phyloP scores from a whole-genome alignment of 2,113 vertebrate genomes.

The Bubo bubo region DNA sequence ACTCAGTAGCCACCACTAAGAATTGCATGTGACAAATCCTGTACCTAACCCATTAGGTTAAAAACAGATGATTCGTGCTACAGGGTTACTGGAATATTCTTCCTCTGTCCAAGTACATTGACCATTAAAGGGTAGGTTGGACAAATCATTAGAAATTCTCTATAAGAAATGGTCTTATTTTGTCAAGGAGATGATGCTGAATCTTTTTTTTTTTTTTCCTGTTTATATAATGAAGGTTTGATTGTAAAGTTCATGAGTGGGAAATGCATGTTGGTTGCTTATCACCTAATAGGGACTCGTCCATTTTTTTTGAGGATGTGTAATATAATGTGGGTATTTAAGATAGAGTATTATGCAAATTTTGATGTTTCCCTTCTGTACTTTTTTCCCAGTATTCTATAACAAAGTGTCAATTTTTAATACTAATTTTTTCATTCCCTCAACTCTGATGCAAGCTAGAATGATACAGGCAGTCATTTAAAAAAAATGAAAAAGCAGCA shows the following conservation, averaged over 20 bases:
- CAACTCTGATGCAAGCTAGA: not conserved
- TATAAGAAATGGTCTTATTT: not conserved
- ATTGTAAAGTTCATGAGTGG: not conserved
- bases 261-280: not conserved
- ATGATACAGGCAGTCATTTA: not conserved
- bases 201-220: not conserved
- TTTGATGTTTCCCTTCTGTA: not conserved
- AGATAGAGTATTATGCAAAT: not conserved
- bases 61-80: not conserved
- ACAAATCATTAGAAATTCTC: not conserved
- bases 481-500: not conserved
- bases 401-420: not conserved
- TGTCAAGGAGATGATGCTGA: not conserved
- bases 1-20: not conserved
- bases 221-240: not conserved
- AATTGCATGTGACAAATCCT: not conserved
- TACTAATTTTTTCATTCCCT: not conserved
- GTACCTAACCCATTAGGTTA: not conserved
- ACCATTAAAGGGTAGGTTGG: not conserved
- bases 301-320: not conserved
- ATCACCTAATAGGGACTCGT: not conserved
- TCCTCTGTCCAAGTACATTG: not conserved
- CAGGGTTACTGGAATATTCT: not conserved
- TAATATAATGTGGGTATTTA: not conserved
- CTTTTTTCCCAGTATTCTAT: rapidly evolving